A percentile compares a stretch with the other conserved stretches of the same genome.
phyloP scores from a whole-genome alignment of 1,140 invertebrate genomes.

The Sycophaga agraensis region DNA sequence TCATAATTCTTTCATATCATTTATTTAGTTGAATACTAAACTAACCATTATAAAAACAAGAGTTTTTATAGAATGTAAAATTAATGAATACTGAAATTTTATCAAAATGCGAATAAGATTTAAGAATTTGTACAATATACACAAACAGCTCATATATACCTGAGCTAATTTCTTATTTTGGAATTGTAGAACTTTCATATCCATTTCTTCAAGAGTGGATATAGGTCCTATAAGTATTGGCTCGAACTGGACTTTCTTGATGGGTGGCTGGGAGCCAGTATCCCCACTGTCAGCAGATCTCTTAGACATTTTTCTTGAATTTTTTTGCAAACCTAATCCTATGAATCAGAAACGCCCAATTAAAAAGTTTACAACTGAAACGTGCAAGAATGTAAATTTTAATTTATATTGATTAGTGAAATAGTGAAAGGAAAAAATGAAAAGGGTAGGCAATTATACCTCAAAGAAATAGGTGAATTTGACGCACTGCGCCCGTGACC shows the following conservation, averaged over 20 bases:
- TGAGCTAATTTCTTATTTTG: conserved; percentile 96
- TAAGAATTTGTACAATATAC: too few species aligned
- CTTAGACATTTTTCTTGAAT: conserved; percentile 67
- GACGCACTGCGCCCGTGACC: conserved; percentile 20
- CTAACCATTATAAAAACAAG: too few species aligned
- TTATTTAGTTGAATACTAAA: neutral
- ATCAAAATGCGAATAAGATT: too few species aligned
- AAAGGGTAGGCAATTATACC: neutral
- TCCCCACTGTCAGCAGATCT: conserved; percentile 66
- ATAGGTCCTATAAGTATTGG: conserved; percentile 89
- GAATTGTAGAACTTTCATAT: conserved; percentile 94
- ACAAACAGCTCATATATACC: conserved; percentile 64
- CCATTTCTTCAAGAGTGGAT: conserved; percentile 94
- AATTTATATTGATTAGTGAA: neutral
- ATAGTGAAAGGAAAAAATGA: neutral
- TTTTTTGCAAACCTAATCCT: conserved; percentile 11
- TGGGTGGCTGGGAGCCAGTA: conserved; percentile 67
- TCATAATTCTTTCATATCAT: too few species aligned
- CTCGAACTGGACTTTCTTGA: conserved; percentile 93
- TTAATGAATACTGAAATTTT: too few species aligned
- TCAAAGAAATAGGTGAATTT: conserved; percentile 12
- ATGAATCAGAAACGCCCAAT: neutral
- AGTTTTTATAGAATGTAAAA: too few species aligned
- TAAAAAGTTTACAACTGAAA: neutral
- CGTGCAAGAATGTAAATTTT: neutral